These are phyloP conservation scores for Danio choprae DNA, from an alignment of 2,797 vertebrate species.

Conservation along the genomic window DNA sequence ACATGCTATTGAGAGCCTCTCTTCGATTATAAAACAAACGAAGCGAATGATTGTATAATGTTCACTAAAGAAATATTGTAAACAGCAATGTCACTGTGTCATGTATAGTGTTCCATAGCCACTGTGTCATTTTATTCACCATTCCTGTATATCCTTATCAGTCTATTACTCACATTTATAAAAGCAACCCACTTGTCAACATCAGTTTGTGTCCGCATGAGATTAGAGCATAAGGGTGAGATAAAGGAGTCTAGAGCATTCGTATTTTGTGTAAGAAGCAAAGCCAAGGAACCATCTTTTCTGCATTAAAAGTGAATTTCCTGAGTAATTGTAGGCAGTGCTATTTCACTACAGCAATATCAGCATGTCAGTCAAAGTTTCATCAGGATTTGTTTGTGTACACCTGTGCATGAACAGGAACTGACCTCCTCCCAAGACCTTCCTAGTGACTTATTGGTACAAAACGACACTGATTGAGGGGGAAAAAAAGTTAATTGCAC, in stretches of 20 bases:
- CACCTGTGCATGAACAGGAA: background rate
- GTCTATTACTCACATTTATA: background rate
- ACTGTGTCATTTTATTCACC: background rate
- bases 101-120: no score
- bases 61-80: no score
- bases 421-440: slow-evolving; percentile 1
- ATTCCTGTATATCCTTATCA: background rate
- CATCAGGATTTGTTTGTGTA: background rate
- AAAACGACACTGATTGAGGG: background rate
- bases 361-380: slow-evolving; percentile 39
- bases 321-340: slow-evolving; percentile 51
- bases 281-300: slow-evolving; percentile 33
- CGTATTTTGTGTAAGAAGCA: slow-evolving; percentile 30
- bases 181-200: background rate
- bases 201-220: background rate
- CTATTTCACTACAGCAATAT: slow-evolving; percentile 49
- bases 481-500: background rate
- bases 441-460: background rate
- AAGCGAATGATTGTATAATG: no score
- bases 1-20: no score
- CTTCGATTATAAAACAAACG: no score
- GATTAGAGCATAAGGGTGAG: background rate
- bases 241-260: slow-evolving; percentile 4
- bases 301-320: slow-evolving; percentile 54
- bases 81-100: no score